Conservation (phyloP, 2,888 invertebrate genomes). For the Gymnocheta viridis region DNA sequence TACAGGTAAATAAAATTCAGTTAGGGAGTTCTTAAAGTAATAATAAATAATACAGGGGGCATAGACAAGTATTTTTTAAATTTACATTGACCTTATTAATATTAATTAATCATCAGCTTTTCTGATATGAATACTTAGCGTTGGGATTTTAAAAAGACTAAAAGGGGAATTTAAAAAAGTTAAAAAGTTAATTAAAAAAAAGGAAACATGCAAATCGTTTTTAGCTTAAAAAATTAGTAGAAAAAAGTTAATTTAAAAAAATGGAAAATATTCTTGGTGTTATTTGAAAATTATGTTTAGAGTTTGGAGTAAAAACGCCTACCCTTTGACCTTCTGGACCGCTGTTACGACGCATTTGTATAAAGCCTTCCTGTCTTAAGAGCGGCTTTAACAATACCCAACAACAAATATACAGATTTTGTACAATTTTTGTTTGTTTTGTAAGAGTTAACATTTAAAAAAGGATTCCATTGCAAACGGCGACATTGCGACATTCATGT, state of each 20-base stretch:
- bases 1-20: background rate
- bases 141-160: background rate
- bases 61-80: background rate
- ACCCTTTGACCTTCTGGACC: constrained; percentile 80
- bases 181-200: constrained; percentile 6
- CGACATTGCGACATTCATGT: too few species aligned
- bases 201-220: constrained; percentile 34
- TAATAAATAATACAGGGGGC: constrained; percentile 12
- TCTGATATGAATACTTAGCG: background rate
- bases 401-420: constrained; percentile 27
- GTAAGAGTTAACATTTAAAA: constrained; percentile 26
- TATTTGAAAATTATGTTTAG: constrained; percentile 31
- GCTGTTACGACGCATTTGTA: constrained; percentile 80
- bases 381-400: constrained; percentile 75
- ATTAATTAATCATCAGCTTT: background rate
- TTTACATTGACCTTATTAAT: background rate
- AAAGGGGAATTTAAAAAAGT: background rate
- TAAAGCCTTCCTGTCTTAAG: constrained; percentile 80
- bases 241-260: constrained; percentile 12
- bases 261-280: constrained; percentile 22
- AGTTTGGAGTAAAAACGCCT: constrained; percentile 72
- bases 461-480: constrained; percentile 38
- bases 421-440: constrained; percentile 31
- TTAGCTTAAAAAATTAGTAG: constrained; percentile 7
- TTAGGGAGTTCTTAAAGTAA: background rate